Conservation (phyloP, 2,113 vertebrate species). For the Piprites chloris region DNA sequence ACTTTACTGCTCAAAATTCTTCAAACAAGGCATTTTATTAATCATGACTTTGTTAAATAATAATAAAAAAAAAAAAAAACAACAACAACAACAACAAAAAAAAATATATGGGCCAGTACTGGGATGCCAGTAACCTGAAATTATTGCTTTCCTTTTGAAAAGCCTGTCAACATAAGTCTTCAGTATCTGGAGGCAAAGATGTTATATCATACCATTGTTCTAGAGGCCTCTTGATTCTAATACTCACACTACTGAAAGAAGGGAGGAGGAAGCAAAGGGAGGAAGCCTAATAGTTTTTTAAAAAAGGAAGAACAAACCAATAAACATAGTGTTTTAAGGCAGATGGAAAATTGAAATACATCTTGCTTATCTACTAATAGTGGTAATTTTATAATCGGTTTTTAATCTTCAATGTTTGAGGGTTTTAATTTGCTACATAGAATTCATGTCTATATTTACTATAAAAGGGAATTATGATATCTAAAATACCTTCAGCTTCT, state of each 20-base stretch:
- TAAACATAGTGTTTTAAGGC: not conserved
- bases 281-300: not conserved
- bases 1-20: not conserved
- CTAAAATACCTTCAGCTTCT: not conserved
- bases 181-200: not conserved
- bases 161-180: not conserved
- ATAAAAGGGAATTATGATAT: not conserved
- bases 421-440: not conserved
- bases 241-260: not conserved
- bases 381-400: not conserved
- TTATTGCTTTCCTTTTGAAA: not conserved
- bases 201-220: not conserved
- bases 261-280: not conserved
- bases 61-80: not conserved
- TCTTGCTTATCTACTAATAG: not conserved
- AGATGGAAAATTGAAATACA: not conserved
- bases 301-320: not conserved
- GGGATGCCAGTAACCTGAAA: not conserved
- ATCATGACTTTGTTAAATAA: not conserved
- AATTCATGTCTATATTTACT: not conserved
- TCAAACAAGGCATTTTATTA: not conserved
- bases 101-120: not conserved
- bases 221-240: not conserved
- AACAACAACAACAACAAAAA: too few relatives aligned
- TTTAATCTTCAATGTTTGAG: not conserved